Base-by-base conservation (phyloP, 2,888 invertebrate genomes). In the Tolmerus cingulatus region DNA sequence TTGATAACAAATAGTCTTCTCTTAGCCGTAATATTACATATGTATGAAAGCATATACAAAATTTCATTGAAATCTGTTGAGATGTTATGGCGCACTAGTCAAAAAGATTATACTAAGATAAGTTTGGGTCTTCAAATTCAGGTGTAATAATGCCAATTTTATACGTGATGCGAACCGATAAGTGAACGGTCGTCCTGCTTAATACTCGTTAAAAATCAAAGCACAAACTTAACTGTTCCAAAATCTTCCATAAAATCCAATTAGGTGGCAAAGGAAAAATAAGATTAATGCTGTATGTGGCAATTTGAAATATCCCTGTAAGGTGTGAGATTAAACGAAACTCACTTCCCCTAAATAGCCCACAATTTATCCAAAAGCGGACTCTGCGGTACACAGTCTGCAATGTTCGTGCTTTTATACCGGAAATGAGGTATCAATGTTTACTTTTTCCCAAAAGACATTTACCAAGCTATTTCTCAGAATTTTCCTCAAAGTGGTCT, bases 391-490 rank as follows among this genome's bases (percentile, higher is more conserved):
- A 46, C 16, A 46, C 14, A 46, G 43, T 46, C 16, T 46, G 12
- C 66, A 43, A 14, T 43, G 34, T 43, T 78, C 78, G 37, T 66
- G 37, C 40, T 43, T 40, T 78, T 23, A 43, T 43, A 19, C 43
- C 37, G 43, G 43, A 78, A 78, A 78, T 27, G 23, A 23, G 23
- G 23, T 43, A 34, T 40, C 78, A 78, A 78, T 78, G 23, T 78
- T 78, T 78, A 78, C 43, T 78, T 43, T 78, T 37, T 23, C 78
- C 78, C 40, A 43, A 19, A 78, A 43, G 43, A 46, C 78, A 78
- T 78, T 43, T 78, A 78, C 43, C 78, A 14, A 78, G 19, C 78
- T 40, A 40, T n/a, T 40, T 40, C 19, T 76, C 27, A 66, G 66
- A 66, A 66, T 46, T 78, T 12, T 78, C 19, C 43, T 34, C 14